phyloP scores from a whole-genome alignment of 2,113 vertebrate genomes.

The Sclerurus mexicanus region DNA sequence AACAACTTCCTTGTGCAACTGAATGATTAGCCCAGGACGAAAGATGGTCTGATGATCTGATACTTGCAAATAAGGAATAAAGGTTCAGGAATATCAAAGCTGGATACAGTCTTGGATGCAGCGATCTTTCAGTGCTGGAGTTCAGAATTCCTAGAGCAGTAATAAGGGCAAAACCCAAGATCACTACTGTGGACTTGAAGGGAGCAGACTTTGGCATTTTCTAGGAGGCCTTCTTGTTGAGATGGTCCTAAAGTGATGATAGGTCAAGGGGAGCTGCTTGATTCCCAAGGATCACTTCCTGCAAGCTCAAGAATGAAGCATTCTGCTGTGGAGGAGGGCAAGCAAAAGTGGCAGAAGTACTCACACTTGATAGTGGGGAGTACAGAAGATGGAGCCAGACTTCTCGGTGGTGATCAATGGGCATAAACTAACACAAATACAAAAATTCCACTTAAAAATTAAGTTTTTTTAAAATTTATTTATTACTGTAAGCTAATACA shows the following conservation, averaged over 20 bases:
- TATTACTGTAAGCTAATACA: neutral
- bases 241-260: neutral
- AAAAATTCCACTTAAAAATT: neutral
- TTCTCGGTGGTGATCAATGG: neutral
- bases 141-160: neutral
- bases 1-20: neutral
- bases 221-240: neutral
- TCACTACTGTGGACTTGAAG: neutral
- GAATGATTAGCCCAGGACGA: neutral
- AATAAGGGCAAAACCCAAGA: neutral
- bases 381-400: neutral
- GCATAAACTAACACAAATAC: neutral
- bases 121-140: neutral
- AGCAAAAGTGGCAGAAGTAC: neutral
- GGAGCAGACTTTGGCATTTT: neutral
- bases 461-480: neutral
- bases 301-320: neutral
- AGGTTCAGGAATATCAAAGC: neutral
- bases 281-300: neutral
- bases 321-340: neutral
- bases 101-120: neutral
- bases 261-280: neutral
- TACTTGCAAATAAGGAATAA: neutral
- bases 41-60: neutral
- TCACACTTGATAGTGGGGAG: neutral